Conservation (phyloP, 2,797 vertebrate genomes). For the Melanotaenia parkinsoni region DNA sequence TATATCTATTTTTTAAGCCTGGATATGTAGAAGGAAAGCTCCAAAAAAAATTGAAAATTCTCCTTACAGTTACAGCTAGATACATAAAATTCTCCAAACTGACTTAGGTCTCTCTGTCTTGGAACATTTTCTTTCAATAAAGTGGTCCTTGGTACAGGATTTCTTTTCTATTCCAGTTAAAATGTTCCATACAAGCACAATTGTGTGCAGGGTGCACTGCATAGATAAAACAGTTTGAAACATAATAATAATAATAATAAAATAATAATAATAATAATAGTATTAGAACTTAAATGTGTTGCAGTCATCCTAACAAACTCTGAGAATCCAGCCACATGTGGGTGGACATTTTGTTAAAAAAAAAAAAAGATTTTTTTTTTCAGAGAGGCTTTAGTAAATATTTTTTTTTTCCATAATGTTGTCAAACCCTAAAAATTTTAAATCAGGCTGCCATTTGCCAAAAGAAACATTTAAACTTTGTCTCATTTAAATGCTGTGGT, state of each 20-base stretch:
- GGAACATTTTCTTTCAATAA: background rate
- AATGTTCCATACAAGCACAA: background rate
- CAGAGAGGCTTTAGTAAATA: background rate
- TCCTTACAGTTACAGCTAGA: no score
- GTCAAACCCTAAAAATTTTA: background rate
- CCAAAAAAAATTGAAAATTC: background rate
- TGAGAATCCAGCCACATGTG: background rate
- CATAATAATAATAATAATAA: background rate
- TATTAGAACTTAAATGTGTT: background rate
- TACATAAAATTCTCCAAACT: background rate
- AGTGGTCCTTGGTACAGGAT: background rate
- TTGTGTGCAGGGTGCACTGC: background rate
- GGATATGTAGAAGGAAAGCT: background rate
- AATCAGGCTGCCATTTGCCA: background rate
- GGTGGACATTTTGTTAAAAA: conserved; percentile 7
- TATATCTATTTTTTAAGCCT: no score
- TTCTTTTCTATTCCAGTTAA: background rate
- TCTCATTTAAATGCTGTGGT: background rate
- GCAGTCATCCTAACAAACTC: background rate
- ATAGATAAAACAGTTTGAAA: background rate
- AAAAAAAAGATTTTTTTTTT: background rate
- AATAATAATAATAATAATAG: background rate
- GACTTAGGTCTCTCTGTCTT: background rate
- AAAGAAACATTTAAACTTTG: background rate
- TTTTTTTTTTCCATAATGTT: background rate